Base-by-base conservation (phyloP, 2,113 vertebrate species). In the Macroglossus sobrinus region DNA sequence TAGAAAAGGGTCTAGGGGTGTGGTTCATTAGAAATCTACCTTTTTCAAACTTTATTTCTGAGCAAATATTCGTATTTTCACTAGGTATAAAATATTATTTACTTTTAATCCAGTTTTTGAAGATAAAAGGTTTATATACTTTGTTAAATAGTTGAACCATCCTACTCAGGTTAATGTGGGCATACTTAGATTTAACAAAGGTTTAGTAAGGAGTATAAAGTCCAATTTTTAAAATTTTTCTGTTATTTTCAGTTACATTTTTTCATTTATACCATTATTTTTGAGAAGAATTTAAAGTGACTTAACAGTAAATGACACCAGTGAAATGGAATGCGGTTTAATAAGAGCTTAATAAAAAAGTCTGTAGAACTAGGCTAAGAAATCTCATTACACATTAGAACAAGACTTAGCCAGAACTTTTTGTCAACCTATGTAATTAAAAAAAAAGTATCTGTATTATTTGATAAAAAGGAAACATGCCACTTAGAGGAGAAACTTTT, bases 41-140 rank as follows among this genome's bases (percentile, higher is more conserved):
- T 64, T 95, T 87, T 87, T 94, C 55, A 84, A 5, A 53, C 66
- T 72, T 82, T 72, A 72, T 92, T 78, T 85, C 59, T 72, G 35
- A 95, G 68, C 26, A 88, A 47, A 64, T 78, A 68, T 16, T 43
- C 5, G 79, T 57, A 63, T 43, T 89, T 90, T 84, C 84, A 84
- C 16, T 91, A 35, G 26, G 19, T 89, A 50, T 45, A 10, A 91
- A 82, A 10, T 80, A 59, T 7, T 85, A 2, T 72, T 71, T 71
- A 66, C 61, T 97, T 86, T n/a, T 53, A 85, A 38, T 14, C 38
- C 7, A 24, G 0, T 35, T 93, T 91, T 84, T 85, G 18, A 89
- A 92, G 30, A 75, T 69, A 55, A 90, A 89, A 45, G 14, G 4
- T 72, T 63, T 66, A 7, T 45, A 40, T 63, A 72, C 18, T 89